Conservation (phyloP, 2,113 vertebrate species). For the Mirounga angustirostris region DNA sequence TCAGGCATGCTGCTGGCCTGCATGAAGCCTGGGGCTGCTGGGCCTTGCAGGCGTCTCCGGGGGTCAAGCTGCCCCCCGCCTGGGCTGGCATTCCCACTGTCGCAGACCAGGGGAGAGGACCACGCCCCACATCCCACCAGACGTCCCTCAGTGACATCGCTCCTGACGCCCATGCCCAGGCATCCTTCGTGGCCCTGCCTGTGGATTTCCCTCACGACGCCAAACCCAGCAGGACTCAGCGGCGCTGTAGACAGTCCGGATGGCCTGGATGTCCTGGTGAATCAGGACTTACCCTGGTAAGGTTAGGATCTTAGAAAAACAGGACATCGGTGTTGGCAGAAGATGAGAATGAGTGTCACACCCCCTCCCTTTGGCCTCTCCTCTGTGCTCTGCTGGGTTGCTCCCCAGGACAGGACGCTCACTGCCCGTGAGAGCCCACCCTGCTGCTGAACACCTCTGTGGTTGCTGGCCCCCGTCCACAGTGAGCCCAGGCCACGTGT, state of each 20-base stretch:
- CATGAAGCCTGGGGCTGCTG: fast-evolving
- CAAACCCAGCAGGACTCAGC: too few relatives aligned
- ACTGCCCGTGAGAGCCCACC: not conserved
- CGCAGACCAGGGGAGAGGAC: too few relatives aligned
- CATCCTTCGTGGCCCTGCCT: not conserved
- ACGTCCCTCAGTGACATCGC: fast-evolving
- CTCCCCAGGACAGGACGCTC: fast-evolving
- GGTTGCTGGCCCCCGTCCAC: not conserved
- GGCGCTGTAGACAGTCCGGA: fast-evolving
- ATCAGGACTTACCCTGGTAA: not conserved
- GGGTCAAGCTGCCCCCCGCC: not conserved
- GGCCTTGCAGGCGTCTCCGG: fast-evolving
- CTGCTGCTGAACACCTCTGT: not conserved
- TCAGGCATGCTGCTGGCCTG: not conserved
- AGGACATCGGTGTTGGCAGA: not conserved
- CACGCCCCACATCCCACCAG: too few relatives aligned
- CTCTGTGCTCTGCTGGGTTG: too few relatives aligned
- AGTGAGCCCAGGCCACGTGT: not conserved
- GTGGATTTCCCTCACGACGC: fast-evolving
- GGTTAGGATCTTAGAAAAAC: too few relatives aligned
- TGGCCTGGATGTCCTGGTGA: not conserved
- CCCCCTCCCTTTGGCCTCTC: not conserved
- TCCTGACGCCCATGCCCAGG: not conserved
- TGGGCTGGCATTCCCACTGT: not conserved
- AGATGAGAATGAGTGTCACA: fast-evolving